phyloP scores from a whole-genome alignment of 2,888 invertebrate species.

The Eupithecia exiguata region DNA sequence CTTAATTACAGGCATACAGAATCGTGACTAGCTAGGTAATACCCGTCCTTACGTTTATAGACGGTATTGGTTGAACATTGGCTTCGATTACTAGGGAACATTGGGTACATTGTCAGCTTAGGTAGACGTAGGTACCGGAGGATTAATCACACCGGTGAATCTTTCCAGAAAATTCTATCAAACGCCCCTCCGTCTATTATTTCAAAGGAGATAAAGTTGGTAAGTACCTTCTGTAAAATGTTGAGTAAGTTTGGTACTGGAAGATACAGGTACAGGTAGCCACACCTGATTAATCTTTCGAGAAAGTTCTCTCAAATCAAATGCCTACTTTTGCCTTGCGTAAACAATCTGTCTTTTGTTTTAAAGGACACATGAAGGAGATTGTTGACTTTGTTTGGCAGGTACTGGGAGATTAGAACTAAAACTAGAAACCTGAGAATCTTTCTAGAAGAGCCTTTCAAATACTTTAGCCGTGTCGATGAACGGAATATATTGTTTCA shows the following conservation, averaged over 20 bases:
- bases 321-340: not conserved
- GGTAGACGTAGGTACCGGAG: not conserved
- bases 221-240: not conserved
- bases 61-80: not conserved
- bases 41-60: not conserved
- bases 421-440: not conserved
- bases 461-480: not conserved
- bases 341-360: not conserved
- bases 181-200: not conserved
- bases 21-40: slow-evolving; percentile 4
- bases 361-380: not conserved
- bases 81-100: not conserved
- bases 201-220: not conserved
- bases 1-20: not conserved
- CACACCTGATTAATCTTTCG: not conserved
- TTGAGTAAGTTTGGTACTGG: not conserved
- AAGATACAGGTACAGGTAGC: no score
- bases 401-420: not conserved
- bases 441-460: not conserved
- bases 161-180: not conserved
- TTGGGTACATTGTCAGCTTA: not conserved
- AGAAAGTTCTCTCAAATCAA: not conserved
- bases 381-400: not conserved
- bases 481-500: not conserved
- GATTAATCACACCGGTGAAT: not conserved